Base-by-base conservation (phyloP, 2,888 invertebrate genomes). In the Lysandra bellargus region DNA sequence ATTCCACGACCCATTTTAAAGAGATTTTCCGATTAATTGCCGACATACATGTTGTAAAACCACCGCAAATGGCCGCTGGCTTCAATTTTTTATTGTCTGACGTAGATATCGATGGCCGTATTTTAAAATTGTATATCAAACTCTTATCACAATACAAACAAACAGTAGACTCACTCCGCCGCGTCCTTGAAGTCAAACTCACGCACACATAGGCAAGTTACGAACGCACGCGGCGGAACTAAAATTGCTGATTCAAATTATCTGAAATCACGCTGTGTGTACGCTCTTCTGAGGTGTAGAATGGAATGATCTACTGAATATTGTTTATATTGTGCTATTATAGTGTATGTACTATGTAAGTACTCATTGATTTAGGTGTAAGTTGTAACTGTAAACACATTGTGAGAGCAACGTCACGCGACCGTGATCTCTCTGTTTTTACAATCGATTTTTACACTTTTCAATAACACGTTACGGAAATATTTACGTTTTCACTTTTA, bases 21-120 rank as follows among this genome's bases (percentile, higher is more conserved):
- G 86, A 88, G 87, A 89, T 89, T 89, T 90, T 89, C 88, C 84
- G 84, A 90, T 89, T 89, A 89, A 89, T 89, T 14, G 88, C 85
- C 85, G 84, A 80, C 85, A 83, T 80, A 80, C 81, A 83, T 85
- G 89, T 84, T 87, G 86, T 89, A 87, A 89, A 90, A 83, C 84
- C 79, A 91, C 91, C 91, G 83, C 91, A 82, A 89, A 90, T 87
- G 85, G 86, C 86, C 86, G 84, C 86, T 83, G 86, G 82, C 80
- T 83, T 83, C 82, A 83, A 83, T 83, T 79, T 85, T 87, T 86
- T 57, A 57, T 57, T 86, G 85, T 85, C 83, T 85, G 80, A 79
- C 80, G 30, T 80, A 74, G 81, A 80, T 79, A 76, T 80, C 80
- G 49, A 78, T 81, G 83, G 81, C 81, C 14, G 69, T 69, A 69